Evolutionary conservation across 2,113 vertebrate species (phyloP), one percentile per base, ranked within the genome.

Genomic region (Typhlomys cinereus): DNA sequence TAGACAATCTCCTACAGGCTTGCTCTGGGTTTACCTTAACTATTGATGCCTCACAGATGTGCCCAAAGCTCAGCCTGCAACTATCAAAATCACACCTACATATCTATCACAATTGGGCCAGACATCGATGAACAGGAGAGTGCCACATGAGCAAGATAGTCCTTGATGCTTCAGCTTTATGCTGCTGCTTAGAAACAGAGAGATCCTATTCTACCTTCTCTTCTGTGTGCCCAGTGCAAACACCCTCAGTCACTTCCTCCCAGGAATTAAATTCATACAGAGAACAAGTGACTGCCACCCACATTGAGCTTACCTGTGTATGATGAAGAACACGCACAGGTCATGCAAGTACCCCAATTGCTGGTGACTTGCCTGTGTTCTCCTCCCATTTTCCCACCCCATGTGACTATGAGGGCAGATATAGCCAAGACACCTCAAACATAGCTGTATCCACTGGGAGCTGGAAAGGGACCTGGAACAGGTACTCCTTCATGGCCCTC

Each of bases 301-400:
- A 6, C 2, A 27, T 14, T 70, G 20, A 92, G 29, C 25, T 23
- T 23, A 3, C 44, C 25, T 14, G 27, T 11, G 7, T 0, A 8
- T 7, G 50, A 27, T 13, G 46, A 85, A 54, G 27, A 7, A 1
- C 14, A 14, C n/a, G n/a, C n/a, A n/a, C 14, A 27, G 41, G 1
- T 46, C 13, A 5, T 62, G 17, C 31, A 41, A 25, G 64, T 3
- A 14, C 31, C 25, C n/a, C 34, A 50, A 54, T 5, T 2, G 2
- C n/a, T 9, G 23, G 7, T 4, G 8, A 48, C 36, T 17, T 1
- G 9, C 17, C 11, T 1, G 7, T 25, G 5, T 20, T 20, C 9
- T 31, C 61, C 39, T 44, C 4, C 7, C 4, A 12, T 74, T 31
- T 66, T 36, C 44, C n/a, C 31, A 23, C 1, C 6, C 39, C 9